A percentile compares a stretch with the other conserved stretches of the same genome.
These are phyloP conservation scores for Cantharis rustica DNA, from an alignment of 2,888 invertebrate genomes.

Conservation along the genomic window DNA sequence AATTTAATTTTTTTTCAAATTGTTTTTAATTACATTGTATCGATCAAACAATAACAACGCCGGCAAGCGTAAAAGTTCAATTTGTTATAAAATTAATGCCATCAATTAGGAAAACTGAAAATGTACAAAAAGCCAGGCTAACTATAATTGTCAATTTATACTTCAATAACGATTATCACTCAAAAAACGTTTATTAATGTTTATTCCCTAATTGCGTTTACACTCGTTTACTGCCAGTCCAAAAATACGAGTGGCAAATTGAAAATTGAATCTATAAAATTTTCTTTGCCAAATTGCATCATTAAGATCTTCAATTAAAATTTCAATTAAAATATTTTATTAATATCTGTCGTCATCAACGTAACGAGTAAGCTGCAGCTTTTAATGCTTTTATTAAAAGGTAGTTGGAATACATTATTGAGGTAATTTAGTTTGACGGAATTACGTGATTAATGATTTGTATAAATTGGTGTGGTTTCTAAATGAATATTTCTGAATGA, in stretches of 20 bases:
- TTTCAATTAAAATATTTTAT: slow-evolving; percentile 42
- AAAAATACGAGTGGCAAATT: background rate
- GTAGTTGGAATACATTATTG: slow-evolving; percentile 40
- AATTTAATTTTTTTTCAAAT: background rate
- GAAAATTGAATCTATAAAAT: background rate
- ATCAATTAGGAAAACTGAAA: slow-evolving; percentile 27
- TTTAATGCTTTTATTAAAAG: slow-evolving; percentile 36
- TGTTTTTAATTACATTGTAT: slow-evolving; percentile 23
- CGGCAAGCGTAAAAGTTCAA: slow-evolving; percentile 12
- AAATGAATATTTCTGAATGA: slow-evolving; percentile 39
- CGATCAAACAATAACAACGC: slow-evolving; percentile 15
- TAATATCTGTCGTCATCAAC: slow-evolving; percentile 38
- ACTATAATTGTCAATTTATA: slow-evolving; percentile 25
- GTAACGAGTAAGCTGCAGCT: background rate
- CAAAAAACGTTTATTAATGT: slow-evolving; percentile 21
- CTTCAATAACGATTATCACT: slow-evolving; percentile 29
- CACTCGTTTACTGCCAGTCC: background rate
- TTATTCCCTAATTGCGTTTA: slow-evolving; percentile 22
- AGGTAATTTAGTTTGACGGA: slow-evolving; percentile 36
- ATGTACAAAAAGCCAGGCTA: slow-evolving; percentile 20
- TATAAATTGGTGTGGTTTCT: slow-evolving; percentile 37
- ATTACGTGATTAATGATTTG: slow-evolving; percentile 40
- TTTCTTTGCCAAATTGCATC: slow-evolving; percentile 28
- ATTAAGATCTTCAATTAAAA: slow-evolving; percentile 44
- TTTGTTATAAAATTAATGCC: slow-evolving; percentile 30